phyloP scores from a whole-genome alignment of 2,113 vertebrate species.

The Burhinus bistriatus region DNA sequence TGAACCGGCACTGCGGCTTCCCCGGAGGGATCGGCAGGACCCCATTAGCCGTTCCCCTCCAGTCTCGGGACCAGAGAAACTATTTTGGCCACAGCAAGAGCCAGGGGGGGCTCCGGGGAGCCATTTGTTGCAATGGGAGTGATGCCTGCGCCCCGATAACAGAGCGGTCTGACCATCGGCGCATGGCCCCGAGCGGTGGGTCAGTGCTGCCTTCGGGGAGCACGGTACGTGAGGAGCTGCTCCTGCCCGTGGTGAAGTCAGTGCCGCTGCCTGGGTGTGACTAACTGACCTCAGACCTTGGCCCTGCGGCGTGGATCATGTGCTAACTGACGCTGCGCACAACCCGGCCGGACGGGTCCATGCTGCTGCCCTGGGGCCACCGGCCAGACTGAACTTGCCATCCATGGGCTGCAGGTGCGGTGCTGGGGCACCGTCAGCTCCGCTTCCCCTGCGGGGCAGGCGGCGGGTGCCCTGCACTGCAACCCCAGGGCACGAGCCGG shows the following conservation, averaged over 20 bases:
- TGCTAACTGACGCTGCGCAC: slow-evolving; percentile 2
- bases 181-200: not conserved
- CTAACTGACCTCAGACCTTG: slow-evolving; percentile 58
- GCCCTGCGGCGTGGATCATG: slow-evolving; percentile 57
- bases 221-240: slow-evolving; percentile 50
- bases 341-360: slow-evolving; percentile 32
- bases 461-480: accelerated
- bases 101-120: not conserved
- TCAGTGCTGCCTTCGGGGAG: slow-evolving; percentile 47
- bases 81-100: not conserved
- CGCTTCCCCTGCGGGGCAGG: not conserved
- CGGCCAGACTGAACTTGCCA: not conserved
- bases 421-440: not conserved
- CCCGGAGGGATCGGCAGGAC: not conserved
- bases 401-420: not conserved
- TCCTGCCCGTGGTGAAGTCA: slow-evolving; percentile 61
- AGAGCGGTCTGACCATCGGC: not conserved
- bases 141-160: not conserved
- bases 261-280: slow-evolving; percentile 61
- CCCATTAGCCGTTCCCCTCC: not conserved
- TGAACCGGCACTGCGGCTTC: accelerated
- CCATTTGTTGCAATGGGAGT: not conserved
- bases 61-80: not conserved
- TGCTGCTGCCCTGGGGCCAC: slow-evolving; percentile 10
- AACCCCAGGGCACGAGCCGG: accelerated